Conservation (phyloP, 2,888 invertebrate species). For the Lasioglossum lativentre region DNA sequence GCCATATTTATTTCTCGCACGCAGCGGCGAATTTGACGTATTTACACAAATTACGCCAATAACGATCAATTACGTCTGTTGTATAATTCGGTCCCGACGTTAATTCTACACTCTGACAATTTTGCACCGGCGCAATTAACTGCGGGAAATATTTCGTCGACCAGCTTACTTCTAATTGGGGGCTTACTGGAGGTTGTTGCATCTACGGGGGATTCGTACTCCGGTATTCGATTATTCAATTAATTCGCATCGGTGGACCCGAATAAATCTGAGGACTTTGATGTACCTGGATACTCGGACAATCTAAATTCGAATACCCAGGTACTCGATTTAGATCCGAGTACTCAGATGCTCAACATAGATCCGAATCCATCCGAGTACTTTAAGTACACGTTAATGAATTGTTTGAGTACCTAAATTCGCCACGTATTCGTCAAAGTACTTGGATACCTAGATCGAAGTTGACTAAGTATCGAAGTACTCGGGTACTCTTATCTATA, state of each 20-base stretch:
- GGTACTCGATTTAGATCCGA: too few species aligned
- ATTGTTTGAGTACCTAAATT: neutral
- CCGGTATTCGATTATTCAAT: neutral
- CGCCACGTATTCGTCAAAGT: neutral
- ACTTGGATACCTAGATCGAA: neutral
- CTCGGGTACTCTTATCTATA: neutral
- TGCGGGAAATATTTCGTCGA: neutral
- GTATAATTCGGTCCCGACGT: neutral
- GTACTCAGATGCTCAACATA: too few species aligned
- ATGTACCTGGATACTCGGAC: neutral
- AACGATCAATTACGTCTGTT: neutral
- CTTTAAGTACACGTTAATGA: too few species aligned
- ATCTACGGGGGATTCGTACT: neutral
- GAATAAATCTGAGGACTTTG: neutral
- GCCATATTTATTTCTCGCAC: conserved; percentile 19
- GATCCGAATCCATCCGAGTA: too few species aligned
- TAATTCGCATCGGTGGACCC: neutral
- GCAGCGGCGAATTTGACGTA: neutral
- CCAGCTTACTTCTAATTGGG: neutral
- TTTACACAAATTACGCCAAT: neutral
- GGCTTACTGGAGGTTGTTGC: neutral
- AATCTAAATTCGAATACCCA: neutral
- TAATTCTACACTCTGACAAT: neutral
- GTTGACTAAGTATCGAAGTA: neutral
- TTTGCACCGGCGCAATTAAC: neutral